A percentile compares a stretch with the other conserved stretches of the same genome.
Conservation (phyloP, 2,113 vertebrate genomes). For the Oncorhynchus keta region DNA sequence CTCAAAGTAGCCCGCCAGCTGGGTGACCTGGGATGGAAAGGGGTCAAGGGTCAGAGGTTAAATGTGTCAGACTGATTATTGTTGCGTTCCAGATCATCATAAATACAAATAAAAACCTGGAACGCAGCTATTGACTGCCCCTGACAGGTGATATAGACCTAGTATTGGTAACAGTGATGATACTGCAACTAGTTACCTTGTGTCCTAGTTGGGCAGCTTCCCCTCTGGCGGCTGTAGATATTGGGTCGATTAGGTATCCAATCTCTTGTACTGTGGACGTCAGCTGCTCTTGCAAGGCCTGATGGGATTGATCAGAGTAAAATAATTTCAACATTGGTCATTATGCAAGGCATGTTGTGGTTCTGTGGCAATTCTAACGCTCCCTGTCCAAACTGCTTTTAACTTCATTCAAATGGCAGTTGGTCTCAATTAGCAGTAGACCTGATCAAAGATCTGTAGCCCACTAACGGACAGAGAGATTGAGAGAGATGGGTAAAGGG, state of each 20-base stretch:
- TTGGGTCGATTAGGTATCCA: slow-evolving; percentile 93
- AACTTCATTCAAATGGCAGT: not conserved
- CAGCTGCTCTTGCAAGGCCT: slow-evolving; percentile 97
- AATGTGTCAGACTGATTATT: not conserved
- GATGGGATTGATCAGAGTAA: slow-evolving; percentile 21
- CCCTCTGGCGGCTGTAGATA: slow-evolving; percentile 90
- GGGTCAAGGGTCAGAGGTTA: not conserved
- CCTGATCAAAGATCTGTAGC: not conserved
- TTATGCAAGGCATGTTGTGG: not conserved
- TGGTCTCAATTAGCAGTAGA: too few species aligned
- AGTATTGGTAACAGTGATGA: not conserved
- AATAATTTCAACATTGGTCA: not conserved
- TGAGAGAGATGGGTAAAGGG: not conserved
- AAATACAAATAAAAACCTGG: too few species aligned
- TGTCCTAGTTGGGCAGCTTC: slow-evolving; percentile 97
- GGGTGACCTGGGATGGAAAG: slow-evolving; percentile 80
- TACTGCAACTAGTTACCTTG: slow-evolving; percentile 78
- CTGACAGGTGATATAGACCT: not conserved
- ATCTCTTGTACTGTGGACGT: slow-evolving; percentile 97
- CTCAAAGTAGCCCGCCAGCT: slow-evolving; percentile 94
- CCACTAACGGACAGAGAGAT: not conserved
- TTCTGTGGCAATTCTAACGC: not conserved
- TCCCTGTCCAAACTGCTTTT: not conserved
- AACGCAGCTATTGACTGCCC: not conserved
- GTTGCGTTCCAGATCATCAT: not conserved